Evolutionary conservation across 2,888 invertebrate genomes (phyloP).

Genomic region (Temnothorax unifasciatus): DNA sequence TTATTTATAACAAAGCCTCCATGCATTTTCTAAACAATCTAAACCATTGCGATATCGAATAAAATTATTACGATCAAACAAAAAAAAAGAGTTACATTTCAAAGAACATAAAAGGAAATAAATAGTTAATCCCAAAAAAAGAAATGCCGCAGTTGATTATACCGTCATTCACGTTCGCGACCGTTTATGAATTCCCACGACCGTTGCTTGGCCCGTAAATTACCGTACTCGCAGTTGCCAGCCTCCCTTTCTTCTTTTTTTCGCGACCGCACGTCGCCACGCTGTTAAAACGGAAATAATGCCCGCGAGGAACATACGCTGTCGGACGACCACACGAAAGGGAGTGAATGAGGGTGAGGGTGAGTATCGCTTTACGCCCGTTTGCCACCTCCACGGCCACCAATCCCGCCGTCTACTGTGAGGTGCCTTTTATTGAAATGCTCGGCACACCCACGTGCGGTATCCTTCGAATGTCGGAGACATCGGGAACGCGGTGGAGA

Average conservation of each 20-base stretch:
- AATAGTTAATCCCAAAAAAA: constrained; percentile 6
- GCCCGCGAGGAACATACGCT: constrained; percentile 46
- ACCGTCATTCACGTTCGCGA: constrained; percentile 32
- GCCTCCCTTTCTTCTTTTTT: neutral
- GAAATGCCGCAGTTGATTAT: constrained; percentile 15
- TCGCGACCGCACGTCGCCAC: constrained; percentile 32
- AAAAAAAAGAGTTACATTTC: neutral
- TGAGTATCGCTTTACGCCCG: constrained; percentile 49
- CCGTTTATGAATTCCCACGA: constrained; percentile 40
- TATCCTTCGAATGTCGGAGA: constrained; percentile 62
- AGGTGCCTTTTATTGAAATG: constrained; percentile 74
- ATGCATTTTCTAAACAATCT: constrained; percentile 4
- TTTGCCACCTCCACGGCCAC: constrained; percentile 22
- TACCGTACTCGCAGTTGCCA: constrained; percentile 40
- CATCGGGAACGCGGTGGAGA: constrained; percentile 6
- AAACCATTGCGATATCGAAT: neutral
- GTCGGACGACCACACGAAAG: constrained; percentile 46
- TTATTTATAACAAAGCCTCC: constrained; percentile 18
- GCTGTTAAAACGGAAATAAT: constrained; percentile 60
- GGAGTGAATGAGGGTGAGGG: constrained; percentile 42
- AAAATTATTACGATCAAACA: constrained; percentile 1
- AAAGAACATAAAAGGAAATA: neutral
- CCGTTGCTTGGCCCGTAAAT: constrained; percentile 49
- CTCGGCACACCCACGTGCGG: constrained; percentile 69
- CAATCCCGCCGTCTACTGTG: constrained; percentile 6